These are phyloP conservation scores for Danionella cerebrum DNA, from an alignment of 2,113 vertebrate genomes.

Conservation along the genomic window DNA sequence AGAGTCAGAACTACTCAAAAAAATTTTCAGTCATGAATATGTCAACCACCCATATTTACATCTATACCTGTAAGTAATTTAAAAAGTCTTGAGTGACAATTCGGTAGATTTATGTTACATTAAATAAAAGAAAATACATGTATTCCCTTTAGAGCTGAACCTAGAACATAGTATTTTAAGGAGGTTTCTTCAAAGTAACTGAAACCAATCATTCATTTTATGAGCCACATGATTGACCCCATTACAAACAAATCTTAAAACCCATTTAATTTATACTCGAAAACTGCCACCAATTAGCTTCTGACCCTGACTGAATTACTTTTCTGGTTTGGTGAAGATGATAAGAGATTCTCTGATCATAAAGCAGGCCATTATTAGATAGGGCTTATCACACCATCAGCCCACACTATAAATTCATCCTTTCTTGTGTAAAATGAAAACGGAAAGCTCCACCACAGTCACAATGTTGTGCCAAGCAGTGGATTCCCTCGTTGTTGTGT, in stretches of 20 bases:
- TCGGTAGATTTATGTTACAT: too few relatives aligned
- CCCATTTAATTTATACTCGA: slow-evolving; percentile 40
- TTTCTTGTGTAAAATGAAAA: slow-evolving; percentile 48
- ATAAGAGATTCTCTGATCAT: slow-evolving; percentile 32
- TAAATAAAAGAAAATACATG: too few relatives aligned
- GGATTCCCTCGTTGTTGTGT: slow-evolving; percentile 14
- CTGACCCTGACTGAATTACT: slow-evolving; percentile 59
- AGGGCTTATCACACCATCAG: slow-evolving; percentile 46
- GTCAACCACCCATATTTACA: too few relatives aligned
- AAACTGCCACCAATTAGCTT: slow-evolving; percentile 56
- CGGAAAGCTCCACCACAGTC: background rate
- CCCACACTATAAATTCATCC: slow-evolving; percentile 49
- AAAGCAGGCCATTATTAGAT: background rate
- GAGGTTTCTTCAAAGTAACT: background rate
- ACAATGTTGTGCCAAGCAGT: slow-evolving; percentile 12
- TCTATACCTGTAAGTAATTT: too few relatives aligned
- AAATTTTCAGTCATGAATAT: too few relatives aligned
- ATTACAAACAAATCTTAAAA: slow-evolving; percentile 28
- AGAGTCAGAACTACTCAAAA: too few relatives aligned
- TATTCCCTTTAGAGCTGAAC: too few relatives aligned
- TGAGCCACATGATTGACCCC: background rate
- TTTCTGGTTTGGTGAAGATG: slow-evolving; percentile 46
- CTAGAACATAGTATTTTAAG: background rate
- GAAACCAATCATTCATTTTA: background rate
- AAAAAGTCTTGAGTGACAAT: too few relatives aligned